Percentiles rank a stretch among this genome's conserved stretches.
Conservation (phyloP, 2,797 vertebrate species). For the Tinamus major region DNA sequence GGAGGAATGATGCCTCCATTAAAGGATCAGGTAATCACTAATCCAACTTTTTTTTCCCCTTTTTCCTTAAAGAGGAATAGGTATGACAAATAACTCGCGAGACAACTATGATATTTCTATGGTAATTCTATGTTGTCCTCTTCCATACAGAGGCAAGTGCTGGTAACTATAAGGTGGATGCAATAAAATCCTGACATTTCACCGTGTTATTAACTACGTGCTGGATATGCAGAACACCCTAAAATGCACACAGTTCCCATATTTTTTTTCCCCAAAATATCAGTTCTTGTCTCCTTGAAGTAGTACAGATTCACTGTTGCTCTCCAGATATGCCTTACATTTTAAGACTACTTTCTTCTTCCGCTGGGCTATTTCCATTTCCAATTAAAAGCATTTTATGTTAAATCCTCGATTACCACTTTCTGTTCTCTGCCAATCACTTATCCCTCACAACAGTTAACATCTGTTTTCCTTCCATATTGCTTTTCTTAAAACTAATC, state of each 20-base stretch:
- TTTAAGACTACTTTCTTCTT: neutral
- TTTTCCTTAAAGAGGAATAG: neutral
- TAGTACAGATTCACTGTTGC: neutral
- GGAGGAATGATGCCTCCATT: neutral
- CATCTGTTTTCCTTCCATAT: constrained; percentile 23
- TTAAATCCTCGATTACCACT: neutral
- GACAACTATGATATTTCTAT: constrained; percentile 29
- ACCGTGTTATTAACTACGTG: neutral
- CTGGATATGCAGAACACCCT: neutral
- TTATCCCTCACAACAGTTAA: neutral
- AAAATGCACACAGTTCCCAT: neutral
- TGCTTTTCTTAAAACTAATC: neutral
- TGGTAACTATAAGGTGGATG: neutral
- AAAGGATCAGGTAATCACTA: constrained; percentile 21
- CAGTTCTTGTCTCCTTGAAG: neutral
- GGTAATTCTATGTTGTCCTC: constrained; percentile 45
- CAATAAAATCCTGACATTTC: constrained; percentile 50
- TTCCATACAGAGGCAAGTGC: neutral
- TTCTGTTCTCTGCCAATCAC: constrained; percentile 22
- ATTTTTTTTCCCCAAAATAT: neutral
- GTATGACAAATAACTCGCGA: neutral
- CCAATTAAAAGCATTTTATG: neutral
- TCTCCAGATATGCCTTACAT: neutral
- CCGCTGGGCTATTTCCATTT: neutral
- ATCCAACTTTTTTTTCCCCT: neutral